A percentile compares a stretch with the other conserved stretches of the same genome.
Evolutionary conservation across 1,140 invertebrate species (phyloP).

Genomic region (Drosophila teissieri): DNA sequence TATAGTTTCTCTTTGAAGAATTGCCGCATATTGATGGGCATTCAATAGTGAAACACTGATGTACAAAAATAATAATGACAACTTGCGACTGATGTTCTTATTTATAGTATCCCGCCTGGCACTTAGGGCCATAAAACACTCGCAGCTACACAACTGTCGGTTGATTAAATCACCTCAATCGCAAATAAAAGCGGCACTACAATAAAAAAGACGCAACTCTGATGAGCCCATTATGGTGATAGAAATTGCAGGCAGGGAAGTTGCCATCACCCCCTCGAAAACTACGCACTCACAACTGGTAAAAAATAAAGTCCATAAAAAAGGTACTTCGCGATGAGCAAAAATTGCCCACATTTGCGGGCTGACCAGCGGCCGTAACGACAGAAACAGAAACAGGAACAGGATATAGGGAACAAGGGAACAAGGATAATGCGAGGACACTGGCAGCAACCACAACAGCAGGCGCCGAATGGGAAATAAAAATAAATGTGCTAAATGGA

Average conservation of each 20-base stretch:
- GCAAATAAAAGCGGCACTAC: constrained; percentile 49
- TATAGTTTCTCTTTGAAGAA: not conserved
- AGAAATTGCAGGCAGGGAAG: constrained; percentile 48
- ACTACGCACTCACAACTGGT: constrained; percentile 71
- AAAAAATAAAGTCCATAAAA: constrained; percentile 79
- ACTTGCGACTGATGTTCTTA: not conserved
- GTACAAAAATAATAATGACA: not conserved
- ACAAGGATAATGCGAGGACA: constrained; percentile 66
- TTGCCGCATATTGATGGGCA: not conserved
- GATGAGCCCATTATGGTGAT: constrained; percentile 78
- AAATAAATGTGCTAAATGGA: constrained; percentile 83
- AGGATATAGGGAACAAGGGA: not conserved
- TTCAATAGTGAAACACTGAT: not conserved
- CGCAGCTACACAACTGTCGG: constrained; percentile 49
- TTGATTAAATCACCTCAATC: constrained; percentile 73
- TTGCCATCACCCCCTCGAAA: constrained; percentile 31
- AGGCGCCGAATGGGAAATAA: constrained; percentile 61
- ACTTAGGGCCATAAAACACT: constrained; percentile 43
- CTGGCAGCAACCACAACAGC: constrained; percentile 32
- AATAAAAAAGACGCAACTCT: constrained; percentile 63
- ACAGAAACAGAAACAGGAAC: constrained; percentile 31
- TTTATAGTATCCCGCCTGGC: not conserved
- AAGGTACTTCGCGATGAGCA: constrained; percentile 43
- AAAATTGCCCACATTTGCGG: constrained; percentile 66
- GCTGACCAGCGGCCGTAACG: constrained; percentile 63